Conservation (phyloP, 2,888 invertebrate genomes). For the Acronicta leporina region DNA sequence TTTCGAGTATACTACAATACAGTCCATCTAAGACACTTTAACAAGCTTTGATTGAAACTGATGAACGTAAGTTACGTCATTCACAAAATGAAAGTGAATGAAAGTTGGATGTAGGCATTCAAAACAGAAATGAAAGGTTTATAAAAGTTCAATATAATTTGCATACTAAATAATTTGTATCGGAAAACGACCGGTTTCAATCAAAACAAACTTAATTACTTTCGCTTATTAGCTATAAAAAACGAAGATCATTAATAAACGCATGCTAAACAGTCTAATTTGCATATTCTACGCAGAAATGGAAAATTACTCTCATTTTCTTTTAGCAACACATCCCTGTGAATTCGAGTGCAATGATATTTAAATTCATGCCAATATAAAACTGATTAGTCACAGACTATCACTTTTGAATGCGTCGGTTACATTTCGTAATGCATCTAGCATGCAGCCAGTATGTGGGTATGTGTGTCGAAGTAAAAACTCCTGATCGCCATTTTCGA, state of each 20-base stretch:
- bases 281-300: slow-evolving; percentile 28
- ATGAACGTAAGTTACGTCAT: not conserved
- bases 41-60: too few species aligned
- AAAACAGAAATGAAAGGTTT: not conserved
- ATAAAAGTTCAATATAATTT: slow-evolving; percentile 15
- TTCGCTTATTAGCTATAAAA: slow-evolving; percentile 36
- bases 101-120: not conserved
- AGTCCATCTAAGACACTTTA: too few species aligned
- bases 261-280: slow-evolving; percentile 33
- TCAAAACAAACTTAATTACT: slow-evolving; percentile 35
- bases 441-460: slow-evolving; percentile 53
- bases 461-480: slow-evolving; percentile 57
- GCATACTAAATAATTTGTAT: slow-evolving; percentile 34
- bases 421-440: slow-evolving; percentile 57
- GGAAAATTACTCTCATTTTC: slow-evolving; percentile 37
- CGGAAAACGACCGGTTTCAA: slow-evolving; percentile 37
- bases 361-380: slow-evolving; percentile 26
- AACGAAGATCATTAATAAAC: slow-evolving; percentile 33
- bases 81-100: not conserved
- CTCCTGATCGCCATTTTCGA: slow-evolving; percentile 45
- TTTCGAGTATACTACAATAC: not conserved
- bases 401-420: slow-evolving; percentile 48
- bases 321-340: slow-evolving; percentile 28
- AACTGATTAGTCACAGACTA: slow-evolving; percentile 52
- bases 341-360: slow-evolving; percentile 22